Evolutionary conservation across 2,888 invertebrate species (phyloP), one percentile per base, ranked within the genome.

Genomic region (Drosophila infuscata): DNA sequence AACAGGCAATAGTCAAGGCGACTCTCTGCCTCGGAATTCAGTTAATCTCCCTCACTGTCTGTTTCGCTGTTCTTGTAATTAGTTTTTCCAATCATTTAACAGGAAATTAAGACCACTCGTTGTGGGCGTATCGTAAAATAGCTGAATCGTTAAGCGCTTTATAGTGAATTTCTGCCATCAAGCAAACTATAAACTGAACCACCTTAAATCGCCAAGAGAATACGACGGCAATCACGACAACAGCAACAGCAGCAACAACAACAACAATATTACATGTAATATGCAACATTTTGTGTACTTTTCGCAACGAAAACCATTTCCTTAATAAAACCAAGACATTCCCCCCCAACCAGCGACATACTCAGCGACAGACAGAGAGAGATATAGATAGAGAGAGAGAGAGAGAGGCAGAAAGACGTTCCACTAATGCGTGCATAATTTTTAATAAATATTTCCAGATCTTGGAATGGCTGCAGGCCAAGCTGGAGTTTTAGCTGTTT

Each of bases 401-500:
- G 12, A 49, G 53, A 56, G 20, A 17, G 35, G 11, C 63, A 64
- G 54, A 30, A 36, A 66, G 70, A 70, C 65, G 71, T 64, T 75
- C 43, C 60, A 73, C 90, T 90, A 86, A 86, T 86, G 86, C 89
- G 86, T 86, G 90, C 90, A 86, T 86, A 86, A 90, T 86, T 86
- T 90, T 90, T 90, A 88, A 90, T 87, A 88, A 88, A 88, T 88
- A 87, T 88, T 90, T 86, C 77, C 80, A 85, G 83, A 83, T 88
- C 81, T 83, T 69, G 75, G 71, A 70, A 79, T 75, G 78, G 54
- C 74, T 79, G 76, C 72, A 74, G 72, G 70, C 70, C 65, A 48
- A 51, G 65, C 49, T 48, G 49, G 49, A 17, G 56, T 11, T 35
- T 35, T 35, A 12, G 46, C 25, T 25, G 25, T 25, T 25, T 46